Evolutionary conservation across 1,140 invertebrate genomes (phyloP), one percentile per base, ranked within the genome.

Genomic region (Myzus persicae): DNA sequence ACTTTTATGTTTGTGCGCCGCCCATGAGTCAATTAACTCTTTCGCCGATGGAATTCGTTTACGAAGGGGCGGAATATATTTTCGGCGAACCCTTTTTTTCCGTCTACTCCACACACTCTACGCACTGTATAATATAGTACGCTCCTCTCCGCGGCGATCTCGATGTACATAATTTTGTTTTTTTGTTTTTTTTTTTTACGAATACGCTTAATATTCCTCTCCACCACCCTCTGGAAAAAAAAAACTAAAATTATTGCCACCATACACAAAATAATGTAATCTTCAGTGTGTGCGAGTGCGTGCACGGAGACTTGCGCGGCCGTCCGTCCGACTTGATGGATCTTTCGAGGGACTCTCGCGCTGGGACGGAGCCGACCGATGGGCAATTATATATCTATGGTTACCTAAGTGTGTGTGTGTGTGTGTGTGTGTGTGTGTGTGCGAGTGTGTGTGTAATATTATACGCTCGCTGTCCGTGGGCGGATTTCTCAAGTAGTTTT

Each of bases 401-500:
- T 4, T 5, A 76, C 18, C 59, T n/a, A n/a, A 51, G 24, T 44
- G 0, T 44, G 7, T 44, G 42, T 44, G 42, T 54, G 7, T 54
- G 22, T 51, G 18, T 51, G 22, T 51, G 48, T 51, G 48, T 22
- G 48, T 22, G 18, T 20, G 48, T 59, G 54, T 67, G 59, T 59
- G 54, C n/a, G 31, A n/a, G n/a, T n/a, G 14, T 76, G 31, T 76
- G 14, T 76, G n/a, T 76, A 76, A n/a, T 76, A n/a, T 76, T 76
- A 76, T 20, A 59, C 40, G n/a, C 67, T 7, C 40, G n/a, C 67
- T 36, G 91, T 40, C 91, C 91, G 91, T 93, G 91, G 91, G 91
- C 91, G 91, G 91, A 93, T 93, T 93, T 93, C 48, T 93, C 91
- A 54, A 93, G 91, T 93, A 93, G 91, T 93, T 38, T 93, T 93